Evolutionary conservation across 2,888 invertebrate species (phyloP).

Genomic region (Drosophila pegasa): DNA sequence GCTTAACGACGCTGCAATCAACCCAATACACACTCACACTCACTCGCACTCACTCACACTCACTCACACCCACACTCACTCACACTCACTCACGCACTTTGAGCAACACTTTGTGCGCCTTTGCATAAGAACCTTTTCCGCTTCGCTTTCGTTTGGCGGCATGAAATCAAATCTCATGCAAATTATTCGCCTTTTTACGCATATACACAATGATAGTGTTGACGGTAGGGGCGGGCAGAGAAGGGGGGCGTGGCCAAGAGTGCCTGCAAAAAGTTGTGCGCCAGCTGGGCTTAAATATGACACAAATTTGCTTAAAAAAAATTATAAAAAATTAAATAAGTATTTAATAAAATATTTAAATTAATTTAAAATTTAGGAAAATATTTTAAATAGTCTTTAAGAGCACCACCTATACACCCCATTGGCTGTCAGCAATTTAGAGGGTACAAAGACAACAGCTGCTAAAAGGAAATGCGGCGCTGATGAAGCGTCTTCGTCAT

Average conservation of each 20-base stretch:
- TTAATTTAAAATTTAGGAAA: not conserved
- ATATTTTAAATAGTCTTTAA: too few species aligned
- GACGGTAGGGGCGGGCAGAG: not conserved
- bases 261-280: not conserved
- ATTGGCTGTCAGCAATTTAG: rapidly evolving
- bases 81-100: not conserved
- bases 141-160: constrained; percentile 40
- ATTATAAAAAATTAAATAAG: not conserved
- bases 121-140: constrained; percentile 25
- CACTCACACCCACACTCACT: not conserved
- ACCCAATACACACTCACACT: not conserved
- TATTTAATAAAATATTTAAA: too few species aligned
- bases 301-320: not conserved
- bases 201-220: constrained; percentile 55
- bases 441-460: constrained; percentile 45
- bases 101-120: constrained; percentile 14
- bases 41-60: not conserved
- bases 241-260: not conserved
- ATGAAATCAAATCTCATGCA: constrained; percentile 76
- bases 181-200: constrained; percentile 77
- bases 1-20: constrained; percentile 1
- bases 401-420: constrained; percentile 18
- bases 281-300: not conserved
- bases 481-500: constrained; percentile 49
- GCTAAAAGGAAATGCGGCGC: constrained; percentile 38